phyloP scores from a whole-genome alignment of 2,888 invertebrate species.

The Cheilosia impressa region DNA sequence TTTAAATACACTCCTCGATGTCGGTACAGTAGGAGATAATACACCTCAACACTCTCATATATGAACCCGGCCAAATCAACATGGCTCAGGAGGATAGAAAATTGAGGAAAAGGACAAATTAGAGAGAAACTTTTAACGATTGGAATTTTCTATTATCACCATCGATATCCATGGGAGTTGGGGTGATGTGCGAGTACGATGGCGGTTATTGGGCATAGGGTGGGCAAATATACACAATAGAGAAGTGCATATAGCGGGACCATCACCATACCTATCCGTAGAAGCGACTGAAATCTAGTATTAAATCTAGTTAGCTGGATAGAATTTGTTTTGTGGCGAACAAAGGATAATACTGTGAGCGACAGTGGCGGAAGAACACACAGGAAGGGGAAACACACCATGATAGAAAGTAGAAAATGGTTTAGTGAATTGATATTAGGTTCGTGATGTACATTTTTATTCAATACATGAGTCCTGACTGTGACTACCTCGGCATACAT shows the following conservation, averaged over 20 bases:
- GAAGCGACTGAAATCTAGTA: conserved; percentile 38
- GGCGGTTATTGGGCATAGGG: neutral
- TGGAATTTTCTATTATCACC: conserved; percentile 56
- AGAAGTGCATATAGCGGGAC: neutral
- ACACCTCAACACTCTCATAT: conserved; percentile 12
- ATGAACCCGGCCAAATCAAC: conserved; percentile 42
- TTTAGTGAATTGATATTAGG: conserved; percentile 62
- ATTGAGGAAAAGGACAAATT: conserved; percentile 52
- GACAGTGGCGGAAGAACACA: neutral
- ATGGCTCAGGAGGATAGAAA: conserved; percentile 16
- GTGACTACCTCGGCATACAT: conserved; percentile 33
- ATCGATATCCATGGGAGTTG: conserved; percentile 15
- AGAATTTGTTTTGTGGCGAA: conserved; percentile 36
- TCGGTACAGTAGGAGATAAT: neutral
- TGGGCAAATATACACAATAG: neutral
- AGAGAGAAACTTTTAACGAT: conserved; percentile 59
- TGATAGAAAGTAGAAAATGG: conserved; percentile 41
- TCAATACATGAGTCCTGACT: conserved; percentile 18
- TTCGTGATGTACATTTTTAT: conserved; percentile 62
- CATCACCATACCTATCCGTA: neutral
- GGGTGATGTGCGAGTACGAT: neutral
- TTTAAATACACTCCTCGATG: conserved; percentile 37
- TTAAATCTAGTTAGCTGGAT: conserved; percentile 41
- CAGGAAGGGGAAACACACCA: conserved; percentile 1
- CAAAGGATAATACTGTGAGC: conserved; percentile 43